Base-by-base conservation (phyloP, 1,140 invertebrate genomes). In the Euwallacea similis region DNA sequence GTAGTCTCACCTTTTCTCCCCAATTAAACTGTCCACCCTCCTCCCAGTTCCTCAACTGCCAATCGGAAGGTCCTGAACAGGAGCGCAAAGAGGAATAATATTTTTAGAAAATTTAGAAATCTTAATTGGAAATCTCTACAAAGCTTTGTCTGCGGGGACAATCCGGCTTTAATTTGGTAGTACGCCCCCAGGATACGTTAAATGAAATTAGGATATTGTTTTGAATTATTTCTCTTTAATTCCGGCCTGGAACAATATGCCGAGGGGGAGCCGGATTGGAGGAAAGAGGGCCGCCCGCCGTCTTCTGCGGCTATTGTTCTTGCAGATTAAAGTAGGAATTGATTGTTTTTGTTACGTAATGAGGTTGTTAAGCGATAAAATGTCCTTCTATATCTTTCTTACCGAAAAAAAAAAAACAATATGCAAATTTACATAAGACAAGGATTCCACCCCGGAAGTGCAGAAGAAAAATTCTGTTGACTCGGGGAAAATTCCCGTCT, bases 131-230 rank as follows among this genome's bases (percentile, higher is more conserved):
- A 61, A 69, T 69, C 66, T 61, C 56, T 50, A 41, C 66, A 61
- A 69, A 61, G 66, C 59, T 46, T 69, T 69, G 56, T 69, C 66
- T 67, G 64, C 50, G 11, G 42, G 54, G 43, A 69, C 43, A 61
- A 53, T 46, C 54, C 10, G 7, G 44, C 46, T 53, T 60, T 69
- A 69, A 69, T 69, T 61, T 44, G 66, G 66, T 7, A 50, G 43
- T 69, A 61, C 7, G 58, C 66, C 66, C 58, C 21, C 42, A 69
- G 66, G 66, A 69, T 69, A 69, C 66, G 43, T 69, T 47, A 61
- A 61, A 69, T 61, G 66, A 61, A 69, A 69, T 69, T 69, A 69
- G 56, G 56, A 61, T 69, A 69, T 69, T 69, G 56, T 69, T 69
- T 67, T 59, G 55, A 67, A 60, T 67, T 67, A 67, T 67, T 67